Base-by-base conservation (phyloP, 2,888 invertebrate species). In the Amiota minor region DNA sequence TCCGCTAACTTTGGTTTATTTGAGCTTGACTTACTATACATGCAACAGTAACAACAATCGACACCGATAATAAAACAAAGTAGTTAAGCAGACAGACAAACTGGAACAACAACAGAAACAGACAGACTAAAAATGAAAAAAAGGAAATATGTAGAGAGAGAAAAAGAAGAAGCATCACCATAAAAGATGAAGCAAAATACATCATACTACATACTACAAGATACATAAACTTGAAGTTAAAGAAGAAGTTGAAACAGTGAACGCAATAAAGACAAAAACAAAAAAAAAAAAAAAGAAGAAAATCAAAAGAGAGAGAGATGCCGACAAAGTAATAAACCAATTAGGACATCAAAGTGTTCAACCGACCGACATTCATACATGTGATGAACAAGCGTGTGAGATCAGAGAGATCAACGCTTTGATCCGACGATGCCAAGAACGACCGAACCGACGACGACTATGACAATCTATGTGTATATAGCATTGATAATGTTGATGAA, bases 291-390 rank as follows among this genome's bases (percentile, higher is more conserved):
- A 75, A 74, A 71, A 77, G 75, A 72, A 77, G 70, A 79, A 71
- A 72, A 78, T 79, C 1, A 50, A 1, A n/a, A 80, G 85, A 81
- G 80, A 80, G 84, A 80, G 79, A 84, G 85, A 87, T 86, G 87
- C 86, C 87, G 87, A 88, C 88, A 87, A 88, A 87, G 87, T 87
- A 87, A 87, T 87, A 87, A 87, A 87, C 87, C 87, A 87, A 87
- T 88, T 87, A 87, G 88, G 87, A 87, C 88, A 87, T 87, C 87
- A 87, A 87, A 87, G 87, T 81, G 80, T 81, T 79, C 85, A 84
- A 84, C 86, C 87, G 84, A 84, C 86, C 87, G 87, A 85, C 85
- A 82, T 83, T 68, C 67, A 53, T 68, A 65, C 16, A 50, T 23
- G 53, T n/a, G 67, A 68, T 68, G 53, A 50, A 68, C 67, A 68